Base-by-base conservation (phyloP, 2,888 invertebrate species). In the Autographa pulchrina region DNA sequence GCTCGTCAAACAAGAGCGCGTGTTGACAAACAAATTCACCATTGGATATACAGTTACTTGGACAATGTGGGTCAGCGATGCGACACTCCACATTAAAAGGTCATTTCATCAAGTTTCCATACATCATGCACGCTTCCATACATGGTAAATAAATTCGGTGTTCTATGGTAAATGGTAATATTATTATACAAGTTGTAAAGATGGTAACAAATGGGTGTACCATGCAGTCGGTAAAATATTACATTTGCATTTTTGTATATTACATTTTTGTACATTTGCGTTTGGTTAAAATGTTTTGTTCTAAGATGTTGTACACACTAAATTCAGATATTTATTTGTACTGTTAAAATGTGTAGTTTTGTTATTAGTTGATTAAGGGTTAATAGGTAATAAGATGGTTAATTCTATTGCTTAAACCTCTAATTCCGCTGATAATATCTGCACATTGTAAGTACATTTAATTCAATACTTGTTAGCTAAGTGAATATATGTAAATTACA, bases 1-100 rank as follows among this genome's bases (percentile, higher is more conserved):
- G 93, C 84, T 91, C 82, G 86, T 87, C 92, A 93, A 94, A 94
- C 92, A 93, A 74, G 74, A 82, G 83, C 85, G 81, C 77, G 79
- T 90, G 89, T 92, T 92, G 91, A 90, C 90, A 90, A 90, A 89
- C 88, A 89, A 79, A 85, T 80, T 73, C 80, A 77, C 72, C 85
- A 88, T 83, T 61, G 85, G 78, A 85, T 83, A 81, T 80, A 83
- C 79, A 82, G 88, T 86, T 82, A 83, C 80, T 71, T 80, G 81
- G 85, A 87, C 82, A 77, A 88, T 87, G 80, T 91, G 85, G 89
- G 88, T 78, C 78, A 79, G 56, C 41, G 58, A 78, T 66, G 68
- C 63, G 79, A 78, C 69, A 78, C 70, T 70, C 65, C 70, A 75
- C 70, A 75, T 72, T 62, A 64, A 70, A 79, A 70, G 72, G 72